Base-by-base conservation (phyloP, 2,797 vertebrate species). In the Sandelia bainsii region DNA sequence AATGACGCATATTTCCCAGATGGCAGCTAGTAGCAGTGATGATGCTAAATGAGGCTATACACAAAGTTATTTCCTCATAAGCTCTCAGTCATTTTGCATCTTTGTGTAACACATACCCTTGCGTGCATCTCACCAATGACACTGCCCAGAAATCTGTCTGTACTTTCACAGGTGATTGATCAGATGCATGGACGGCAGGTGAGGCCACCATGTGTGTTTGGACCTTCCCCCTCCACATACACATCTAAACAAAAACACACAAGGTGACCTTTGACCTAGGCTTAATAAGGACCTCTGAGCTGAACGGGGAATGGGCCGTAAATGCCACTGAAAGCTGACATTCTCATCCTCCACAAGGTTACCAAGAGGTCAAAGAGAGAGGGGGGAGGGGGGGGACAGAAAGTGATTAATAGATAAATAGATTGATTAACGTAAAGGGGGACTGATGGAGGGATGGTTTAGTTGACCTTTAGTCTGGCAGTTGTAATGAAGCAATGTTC, bases 291-390 rank as follows among this genome's bases (percentile, higher is more conserved):
- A 73, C 69, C 56, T 77, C 72, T 60, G 81, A 84, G 76, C 34
- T 17, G 42, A 80, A 72, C 29, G 22, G 40, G 61, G 77, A 90
- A 89, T 83, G 74, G 83, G 86, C 76, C 17, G 59, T 92, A 90
- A 92, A 92, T 85, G 85, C 86, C 82, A 89, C 68, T 80, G 79
- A 87, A 79, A 46, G 68, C 80, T 84, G 84, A 88, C 85, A 84
- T 90, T 86, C 79, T 82, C 79, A 77, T 91, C 77, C 67, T 79
- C 23, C 1, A 67, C 16, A 40, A 89, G 88, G 86, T 87, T 87
- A 90, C 75, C 4, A 49, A 57, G 73, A 84, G 87, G 84, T 76
- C 77, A 82, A 2, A 22, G 61, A 25, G 60, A 68, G 57, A 72
- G 61, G 29, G 40, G 48, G 20, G 32, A 32, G 57, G 42, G 44